A percentile compares a stretch with the other conserved stretches of the same genome.
phyloP scores from a whole-genome alignment of 2,113 vertebrate genomes.

The Percopsis transmontana region DNA sequence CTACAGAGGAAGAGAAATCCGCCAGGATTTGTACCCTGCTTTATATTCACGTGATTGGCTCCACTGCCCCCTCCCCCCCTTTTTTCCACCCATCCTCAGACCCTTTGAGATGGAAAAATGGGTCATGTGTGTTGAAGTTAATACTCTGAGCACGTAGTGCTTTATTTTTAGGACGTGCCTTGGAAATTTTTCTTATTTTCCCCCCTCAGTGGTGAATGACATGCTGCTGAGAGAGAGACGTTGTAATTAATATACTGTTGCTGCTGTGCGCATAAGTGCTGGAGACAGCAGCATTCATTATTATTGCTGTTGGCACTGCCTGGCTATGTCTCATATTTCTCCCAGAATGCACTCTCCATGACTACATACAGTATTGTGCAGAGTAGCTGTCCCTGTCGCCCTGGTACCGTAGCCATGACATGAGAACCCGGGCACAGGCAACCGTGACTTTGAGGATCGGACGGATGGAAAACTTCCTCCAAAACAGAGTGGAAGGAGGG shows the following conservation, averaged over 20 bases:
- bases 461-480: slow-evolving; percentile 29
- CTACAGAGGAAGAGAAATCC: slow-evolving; percentile 62
- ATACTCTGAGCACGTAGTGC: slow-evolving; percentile 70
- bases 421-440: slow-evolving; percentile 44
- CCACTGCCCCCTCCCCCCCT: slow-evolving; percentile 12
- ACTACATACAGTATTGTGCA: slow-evolving; percentile 55
- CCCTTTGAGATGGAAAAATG: slow-evolving; percentile 77
- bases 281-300: slow-evolving; percentile 47
- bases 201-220: slow-evolving; percentile 54
- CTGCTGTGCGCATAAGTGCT: slow-evolving; percentile 49
- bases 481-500: slow-evolving; percentile 21
- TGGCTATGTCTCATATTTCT: slow-evolving; percentile 54
- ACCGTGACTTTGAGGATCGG: slow-evolving; percentile 17
- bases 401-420: slow-evolving; percentile 45
- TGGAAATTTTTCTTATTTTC: slow-evolving; percentile 49
- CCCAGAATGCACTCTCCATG: slow-evolving; percentile 54
- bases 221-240: slow-evolving; percentile 36
- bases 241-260: slow-evolving; percentile 69
- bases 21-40: slow-evolving; percentile 72
- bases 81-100: slow-evolving; percentile 64
- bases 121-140: slow-evolving; percentile 77
- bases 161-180: slow-evolving; percentile 79
- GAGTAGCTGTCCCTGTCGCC: slow-evolving; percentile 15
- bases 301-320: slow-evolving; percentile 58
- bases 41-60: slow-evolving; percentile 68